Evolutionary conservation across 2,797 vertebrate species (phyloP).

Genomic region (Diplodus sargus): DNA sequence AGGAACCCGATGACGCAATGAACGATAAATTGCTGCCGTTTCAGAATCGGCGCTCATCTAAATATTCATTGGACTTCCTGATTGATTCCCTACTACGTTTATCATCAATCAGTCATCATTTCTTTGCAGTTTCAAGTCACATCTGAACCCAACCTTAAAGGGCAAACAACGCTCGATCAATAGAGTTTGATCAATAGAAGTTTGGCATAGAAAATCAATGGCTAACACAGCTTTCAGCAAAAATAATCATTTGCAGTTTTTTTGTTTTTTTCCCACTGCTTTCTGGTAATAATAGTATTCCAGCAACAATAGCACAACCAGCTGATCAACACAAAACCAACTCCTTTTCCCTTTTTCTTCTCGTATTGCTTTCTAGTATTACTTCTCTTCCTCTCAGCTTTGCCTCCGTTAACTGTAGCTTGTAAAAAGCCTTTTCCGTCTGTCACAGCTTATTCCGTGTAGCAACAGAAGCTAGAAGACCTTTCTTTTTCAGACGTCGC

Average conservation of each 20-base stretch:
- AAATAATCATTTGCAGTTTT: too few species aligned
- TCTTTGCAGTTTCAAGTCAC: background rate
- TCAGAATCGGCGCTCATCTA: background rate
- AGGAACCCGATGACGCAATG: background rate
- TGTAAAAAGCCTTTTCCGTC: constrained; percentile 49
- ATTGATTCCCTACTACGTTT: background rate
- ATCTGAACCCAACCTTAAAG: constrained; percentile 7
- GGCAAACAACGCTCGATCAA: constrained; percentile 17
- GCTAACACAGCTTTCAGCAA: background rate
- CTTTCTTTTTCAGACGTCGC: constrained; percentile 78
- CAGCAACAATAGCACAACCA: background rate
- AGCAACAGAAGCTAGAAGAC: constrained; percentile 69
- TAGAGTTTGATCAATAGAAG: constrained; percentile 8
- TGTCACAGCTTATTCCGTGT: constrained; percentile 80
- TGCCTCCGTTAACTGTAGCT: constrained; percentile 38
- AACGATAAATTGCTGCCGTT: background rate
- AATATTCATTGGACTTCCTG: constrained; percentile 2
- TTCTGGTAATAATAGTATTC: background rate
- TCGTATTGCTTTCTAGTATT: background rate
- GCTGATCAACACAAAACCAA: background rate
- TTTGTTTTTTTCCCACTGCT: background rate
- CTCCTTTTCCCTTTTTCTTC: background rate
- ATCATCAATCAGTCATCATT: background rate
- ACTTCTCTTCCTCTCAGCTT: constrained; percentile 31
- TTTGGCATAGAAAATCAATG: constrained; percentile 40